Base-by-base conservation (phyloP, 2,797 vertebrate genomes). In the Chanos chanos region DNA sequence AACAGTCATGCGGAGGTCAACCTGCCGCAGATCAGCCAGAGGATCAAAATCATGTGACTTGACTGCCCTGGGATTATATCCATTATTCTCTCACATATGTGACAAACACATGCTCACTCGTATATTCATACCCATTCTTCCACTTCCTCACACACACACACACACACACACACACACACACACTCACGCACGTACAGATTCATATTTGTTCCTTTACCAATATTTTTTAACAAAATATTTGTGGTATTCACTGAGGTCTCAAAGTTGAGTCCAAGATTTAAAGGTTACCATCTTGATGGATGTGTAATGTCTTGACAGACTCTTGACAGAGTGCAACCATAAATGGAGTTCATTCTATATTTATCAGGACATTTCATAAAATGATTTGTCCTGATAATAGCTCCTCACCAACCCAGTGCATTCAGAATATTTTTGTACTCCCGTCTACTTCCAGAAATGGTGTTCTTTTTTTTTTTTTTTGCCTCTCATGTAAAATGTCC, bases 1-100 rank as follows among this genome's bases (percentile, higher is more conserved):
- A 43, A 25, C 27, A 53, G 64, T 72, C 66, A 65, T 63, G 64
- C 72, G 66, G 54, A 39, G 21, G 49, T 31, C 25, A 64, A 19
- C 54, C 47, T 44, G 30, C 22, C 31, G 37, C 47, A 69, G 54
- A 58, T 58, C 15, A 59, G 44, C 13, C 12, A 15, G 27, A 2
- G 4, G 63, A 49, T 60, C 36, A 60, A 44, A 18, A 25, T 25
- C 37, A 8, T 49, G 61, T 71, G 64, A 61, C 41, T 56, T 19
- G 54, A 57, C 22, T 37, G 7, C 21, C 41, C 10, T 31, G 24
- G 31, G 51, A 70, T 61, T 52, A 57, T 30, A 60, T 45, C 64
- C 47, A 58, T 50, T 39, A 31, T 45, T 39, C 50, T 68, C 43
- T 12, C 19, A 41, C 37, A 33, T 52, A 51, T 57, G 61, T 65